phyloP scores from a whole-genome alignment of 2,797 vertebrate genomes.

The Hoplostethus atlanticus region DNA sequence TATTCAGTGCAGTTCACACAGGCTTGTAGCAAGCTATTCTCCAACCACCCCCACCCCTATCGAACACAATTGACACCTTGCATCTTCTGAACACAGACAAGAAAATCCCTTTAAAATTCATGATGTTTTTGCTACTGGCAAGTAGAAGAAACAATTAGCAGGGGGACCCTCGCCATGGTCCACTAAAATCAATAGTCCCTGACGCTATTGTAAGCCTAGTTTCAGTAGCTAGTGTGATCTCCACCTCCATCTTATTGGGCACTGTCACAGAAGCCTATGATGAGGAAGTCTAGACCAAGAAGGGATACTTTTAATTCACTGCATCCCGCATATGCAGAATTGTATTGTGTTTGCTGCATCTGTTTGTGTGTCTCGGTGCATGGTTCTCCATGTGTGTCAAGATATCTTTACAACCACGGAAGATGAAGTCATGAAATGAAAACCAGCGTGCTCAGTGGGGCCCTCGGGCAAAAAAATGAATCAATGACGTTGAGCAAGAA shows the following conservation, averaged over 20 bases:
- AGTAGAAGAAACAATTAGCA: constrained; percentile 71
- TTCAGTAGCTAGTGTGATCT: constrained; percentile 43
- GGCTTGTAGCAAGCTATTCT: constrained; percentile 10
- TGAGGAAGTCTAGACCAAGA: neutral
- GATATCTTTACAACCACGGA: constrained; percentile 26
- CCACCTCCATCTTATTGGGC: neutral
- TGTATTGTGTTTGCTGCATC: neutral
- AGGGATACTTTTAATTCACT: neutral
- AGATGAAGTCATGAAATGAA: constrained; percentile 71
- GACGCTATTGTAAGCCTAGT: constrained; percentile 68
- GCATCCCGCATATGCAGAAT: neutral
- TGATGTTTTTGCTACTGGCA: constrained; percentile 65
- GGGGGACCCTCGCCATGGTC: constrained; percentile 48
- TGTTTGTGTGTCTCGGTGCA: constrained; percentile 25
- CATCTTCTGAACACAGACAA: constrained; percentile 13
- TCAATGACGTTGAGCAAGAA: constrained; percentile 69
- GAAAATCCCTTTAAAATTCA: constrained; percentile 57
- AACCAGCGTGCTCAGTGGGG: constrained; percentile 67
- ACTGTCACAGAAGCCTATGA: neutral
- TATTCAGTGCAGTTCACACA: constrained; percentile 14
- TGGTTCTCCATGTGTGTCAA: constrained; percentile 52
- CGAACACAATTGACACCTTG: constrained; percentile 14
- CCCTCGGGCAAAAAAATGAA: constrained; percentile 67
- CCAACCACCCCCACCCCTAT: constrained; percentile 21
- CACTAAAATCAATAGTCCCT: constrained; percentile 67